A percentile compares a stretch with the other conserved stretches of the same genome.
phyloP scores from a whole-genome alignment of 2,797 vertebrate genomes.

The Onychomys leucogaster region DNA sequence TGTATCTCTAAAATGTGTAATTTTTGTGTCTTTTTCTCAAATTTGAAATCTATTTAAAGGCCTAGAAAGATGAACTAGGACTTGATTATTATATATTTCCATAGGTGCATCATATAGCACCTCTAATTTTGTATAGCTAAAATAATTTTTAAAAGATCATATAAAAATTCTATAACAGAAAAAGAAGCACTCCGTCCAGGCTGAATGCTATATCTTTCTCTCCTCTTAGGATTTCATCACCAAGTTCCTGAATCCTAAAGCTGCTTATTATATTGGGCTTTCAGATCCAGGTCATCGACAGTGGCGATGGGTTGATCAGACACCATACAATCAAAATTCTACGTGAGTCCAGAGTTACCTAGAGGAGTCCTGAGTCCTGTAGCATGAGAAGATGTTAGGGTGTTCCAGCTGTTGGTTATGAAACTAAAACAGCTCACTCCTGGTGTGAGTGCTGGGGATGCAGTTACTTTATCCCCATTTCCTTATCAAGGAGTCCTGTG shows the following conservation, averaged over 20 bases:
- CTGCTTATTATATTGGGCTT: slow-evolving; percentile 65
- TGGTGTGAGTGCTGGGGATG: neutral
- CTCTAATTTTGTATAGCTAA: neutral
- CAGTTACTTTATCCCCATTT: neutral
- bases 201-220: neutral
- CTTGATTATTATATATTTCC: neutral
- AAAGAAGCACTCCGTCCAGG: neutral
- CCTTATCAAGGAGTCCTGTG: neutral
- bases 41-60: neutral
- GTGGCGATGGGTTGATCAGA: slow-evolving; percentile 73
- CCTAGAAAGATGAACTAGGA: neutral
- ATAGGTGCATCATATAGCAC: neutral
- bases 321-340: slow-evolving; percentile 32
- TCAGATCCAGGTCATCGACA: neutral
- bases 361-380: neutral
- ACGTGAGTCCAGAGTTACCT: slow-evolving; percentile 59
- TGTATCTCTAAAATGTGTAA: neutral
- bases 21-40: neutral
- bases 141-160: neutral
- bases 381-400: neutral
- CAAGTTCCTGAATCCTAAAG: accelerated
- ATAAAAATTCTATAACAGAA: neutral
- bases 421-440: neutral
- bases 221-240: slow-evolving; percentile 57
- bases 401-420: neutral